These are phyloP conservation scores for Zaprionus vittiger DNA, from an alignment of 1,140 invertebrate genomes.

Conservation along the genomic window DNA sequence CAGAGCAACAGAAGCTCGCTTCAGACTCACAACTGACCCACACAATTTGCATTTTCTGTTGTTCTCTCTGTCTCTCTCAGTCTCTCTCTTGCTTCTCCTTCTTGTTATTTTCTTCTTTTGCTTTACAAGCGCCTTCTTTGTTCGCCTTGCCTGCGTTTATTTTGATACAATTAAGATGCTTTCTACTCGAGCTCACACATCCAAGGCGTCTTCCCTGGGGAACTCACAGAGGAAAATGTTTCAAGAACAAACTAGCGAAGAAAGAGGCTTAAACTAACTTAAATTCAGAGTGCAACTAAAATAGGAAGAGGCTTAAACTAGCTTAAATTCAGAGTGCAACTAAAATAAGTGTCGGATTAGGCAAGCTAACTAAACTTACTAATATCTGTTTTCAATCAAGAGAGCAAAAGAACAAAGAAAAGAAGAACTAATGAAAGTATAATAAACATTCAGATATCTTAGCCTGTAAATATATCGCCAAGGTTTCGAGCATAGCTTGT, in stretches of 20 bases:
- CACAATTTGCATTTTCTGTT: constrained; percentile 37
- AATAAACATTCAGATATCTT: too few relatives aligned
- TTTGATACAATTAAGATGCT: constrained; percentile 10
- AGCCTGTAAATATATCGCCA: too few relatives aligned
- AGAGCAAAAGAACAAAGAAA: too few relatives aligned
- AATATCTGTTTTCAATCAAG: too few relatives aligned
- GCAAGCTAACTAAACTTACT: too few relatives aligned
- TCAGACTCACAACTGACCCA: constrained; percentile 25
- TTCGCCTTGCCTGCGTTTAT: background rate
- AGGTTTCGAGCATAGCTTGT: background rate
- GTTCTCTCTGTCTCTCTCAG: constrained; percentile 7
- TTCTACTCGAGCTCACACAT: background rate
- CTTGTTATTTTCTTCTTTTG: background rate
- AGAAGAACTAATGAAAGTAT: too few relatives aligned
- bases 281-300: background rate
- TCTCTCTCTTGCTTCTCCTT: background rate
- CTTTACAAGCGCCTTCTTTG: constrained; percentile 32
- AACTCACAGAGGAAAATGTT: background rate
- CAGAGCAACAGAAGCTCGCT: constrained; percentile 32
- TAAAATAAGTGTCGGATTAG: background rate
- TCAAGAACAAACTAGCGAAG: background rate
- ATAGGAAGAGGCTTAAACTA: background rate
- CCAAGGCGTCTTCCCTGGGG: background rate
- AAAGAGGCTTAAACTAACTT: background rate
- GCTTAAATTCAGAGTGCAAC: background rate